Percentiles rank a stretch among this genome's conserved stretches.
Conservation (phyloP, 2,113 vertebrate species). For the Sialia sialis region DNA sequence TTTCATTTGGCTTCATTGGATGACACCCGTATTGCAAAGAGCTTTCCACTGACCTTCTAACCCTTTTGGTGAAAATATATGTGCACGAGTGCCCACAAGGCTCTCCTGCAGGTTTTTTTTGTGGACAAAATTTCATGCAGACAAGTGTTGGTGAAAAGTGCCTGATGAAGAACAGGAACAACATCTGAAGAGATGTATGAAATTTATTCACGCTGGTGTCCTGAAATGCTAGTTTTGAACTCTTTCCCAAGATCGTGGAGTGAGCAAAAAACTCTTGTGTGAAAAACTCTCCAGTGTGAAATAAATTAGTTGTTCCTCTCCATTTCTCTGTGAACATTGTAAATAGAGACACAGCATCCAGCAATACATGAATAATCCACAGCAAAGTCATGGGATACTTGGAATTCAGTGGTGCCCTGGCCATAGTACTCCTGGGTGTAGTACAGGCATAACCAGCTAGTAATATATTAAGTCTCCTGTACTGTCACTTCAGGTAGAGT, state of each 20-base stretch:
- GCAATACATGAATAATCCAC: background rate
- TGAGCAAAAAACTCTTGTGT: background rate
- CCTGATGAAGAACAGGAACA: background rate
- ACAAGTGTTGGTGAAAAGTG: background rate
- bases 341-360: background rate
- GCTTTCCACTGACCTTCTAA: background rate
- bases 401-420: background rate
- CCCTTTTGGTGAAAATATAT: slow-evolving; percentile 37
- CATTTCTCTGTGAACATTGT: background rate
- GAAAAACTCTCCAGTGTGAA: background rate
- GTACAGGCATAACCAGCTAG: background rate
- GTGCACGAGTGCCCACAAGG: background rate
- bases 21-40: slow-evolving; percentile 24
- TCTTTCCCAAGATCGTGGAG: background rate
- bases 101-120: background rate
- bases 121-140: background rate
- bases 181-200: background rate
- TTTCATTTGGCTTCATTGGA: slow-evolving; percentile 40
- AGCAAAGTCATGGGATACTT: background rate
- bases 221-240: background rate
- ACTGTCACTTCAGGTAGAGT: slow-evolving; percentile 26
- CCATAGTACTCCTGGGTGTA: slow-evolving; percentile 2
- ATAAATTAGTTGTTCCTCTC: background rate
- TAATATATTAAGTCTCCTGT: slow-evolving; percentile 7
- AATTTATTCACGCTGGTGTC: background rate